These are phyloP conservation scores for Phaenicophaeus curvirostris DNA, from an alignment of 2,797 vertebrate species.

Conservation along the genomic window DNA sequence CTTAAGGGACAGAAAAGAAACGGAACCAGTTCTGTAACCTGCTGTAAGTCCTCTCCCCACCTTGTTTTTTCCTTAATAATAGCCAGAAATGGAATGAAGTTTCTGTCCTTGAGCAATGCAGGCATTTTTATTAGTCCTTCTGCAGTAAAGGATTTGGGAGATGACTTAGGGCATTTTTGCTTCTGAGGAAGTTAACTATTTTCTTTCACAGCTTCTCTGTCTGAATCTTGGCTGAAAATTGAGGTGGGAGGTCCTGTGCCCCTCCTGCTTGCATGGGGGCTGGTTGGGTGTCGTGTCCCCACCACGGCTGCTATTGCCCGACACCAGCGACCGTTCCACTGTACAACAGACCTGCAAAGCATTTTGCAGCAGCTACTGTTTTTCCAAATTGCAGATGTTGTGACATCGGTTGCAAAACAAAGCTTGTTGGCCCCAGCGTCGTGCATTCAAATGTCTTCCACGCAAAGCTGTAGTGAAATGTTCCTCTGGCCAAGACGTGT, in stretches of 20 bases:
- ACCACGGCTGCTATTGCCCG: not conserved
- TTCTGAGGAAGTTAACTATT: not conserved
- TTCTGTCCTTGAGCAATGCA: not conserved
- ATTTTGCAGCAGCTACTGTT: not conserved
- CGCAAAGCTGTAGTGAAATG: not conserved
- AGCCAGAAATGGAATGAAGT: not conserved
- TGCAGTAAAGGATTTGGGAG: not conserved
- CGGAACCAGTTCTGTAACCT: not conserved
- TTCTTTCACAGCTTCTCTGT: not conserved
- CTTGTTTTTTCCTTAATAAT: not conserved
- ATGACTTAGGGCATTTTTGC: not conserved
- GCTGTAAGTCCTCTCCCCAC: not conserved
- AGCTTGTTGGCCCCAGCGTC: accelerated
- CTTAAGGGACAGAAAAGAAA: not conserved
- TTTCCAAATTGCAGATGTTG: not conserved
- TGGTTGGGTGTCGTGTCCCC: not conserved
- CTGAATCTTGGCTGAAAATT: not conserved
- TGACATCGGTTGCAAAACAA: not conserved
- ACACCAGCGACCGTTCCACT: accelerated
- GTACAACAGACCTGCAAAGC: not conserved
- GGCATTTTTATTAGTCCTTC: not conserved
- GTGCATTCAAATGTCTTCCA: accelerated
- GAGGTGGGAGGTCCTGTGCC: not conserved
- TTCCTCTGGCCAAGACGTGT: not conserved
- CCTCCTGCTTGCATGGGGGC: not conserved